Evolutionary conservation across 1,140 invertebrate genomes (phyloP).

Genomic region (Venturia canescens): DNA sequence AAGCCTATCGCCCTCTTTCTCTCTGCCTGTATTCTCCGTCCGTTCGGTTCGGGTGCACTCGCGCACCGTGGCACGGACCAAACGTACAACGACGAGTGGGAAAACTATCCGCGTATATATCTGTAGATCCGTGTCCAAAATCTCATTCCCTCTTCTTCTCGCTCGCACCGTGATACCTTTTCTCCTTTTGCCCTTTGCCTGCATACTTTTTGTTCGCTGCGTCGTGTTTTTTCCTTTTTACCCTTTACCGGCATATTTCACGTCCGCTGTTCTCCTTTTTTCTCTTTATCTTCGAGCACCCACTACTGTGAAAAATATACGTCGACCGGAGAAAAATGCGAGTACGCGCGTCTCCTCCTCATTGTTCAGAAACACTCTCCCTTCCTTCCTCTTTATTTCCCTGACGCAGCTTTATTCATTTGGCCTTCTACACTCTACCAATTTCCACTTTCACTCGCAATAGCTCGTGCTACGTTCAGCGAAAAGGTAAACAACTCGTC

Average conservation of each 20-base stretch:
- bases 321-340: too few relatives aligned
- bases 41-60: slow-evolving; percentile 27
- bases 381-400: not conserved
- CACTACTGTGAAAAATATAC: not conserved
- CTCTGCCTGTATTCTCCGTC: slow-evolving; percentile 3
- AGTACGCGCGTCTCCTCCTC: too few relatives aligned
- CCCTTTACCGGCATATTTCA: too few relatives aligned
- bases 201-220: too few relatives aligned
- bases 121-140: not conserved
- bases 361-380: not conserved
- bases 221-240: too few relatives aligned
- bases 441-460: too few relatives aligned
- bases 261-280: not conserved
- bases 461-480: too few relatives aligned
- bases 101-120: not conserved
- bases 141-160: not conserved
- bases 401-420: too few relatives aligned
- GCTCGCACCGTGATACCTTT: not conserved
- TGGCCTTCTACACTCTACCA: too few relatives aligned
- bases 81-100: slow-evolving; percentile 15
- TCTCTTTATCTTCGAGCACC: not conserved
- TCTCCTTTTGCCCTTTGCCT: not conserved
- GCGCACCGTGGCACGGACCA: not conserved
- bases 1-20: slow-evolving; percentile 21
- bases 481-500: too few relatives aligned